Evolutionary conservation across 2,797 vertebrate genomes (phyloP).

Genomic region (Acipenser transmontanus): DNA sequence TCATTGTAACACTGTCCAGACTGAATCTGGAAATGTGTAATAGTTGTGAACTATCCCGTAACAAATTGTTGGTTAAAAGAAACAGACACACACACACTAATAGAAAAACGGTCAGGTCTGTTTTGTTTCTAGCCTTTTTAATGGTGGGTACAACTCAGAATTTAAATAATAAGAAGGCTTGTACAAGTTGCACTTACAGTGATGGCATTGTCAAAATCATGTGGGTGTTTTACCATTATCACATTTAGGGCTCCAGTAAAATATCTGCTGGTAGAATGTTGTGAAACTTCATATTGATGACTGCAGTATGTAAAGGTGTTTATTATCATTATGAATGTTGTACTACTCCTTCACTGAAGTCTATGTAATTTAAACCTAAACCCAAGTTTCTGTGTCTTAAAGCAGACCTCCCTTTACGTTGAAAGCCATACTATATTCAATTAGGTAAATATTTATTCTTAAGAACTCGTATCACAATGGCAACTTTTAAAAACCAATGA

Average conservation of each 20-base stretch:
- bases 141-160: conserved; percentile 37
- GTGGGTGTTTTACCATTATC: neutral
- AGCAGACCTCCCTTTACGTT: conserved; percentile 52
- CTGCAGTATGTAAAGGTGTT: too few relatives aligned
- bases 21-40: conserved; percentile 38
- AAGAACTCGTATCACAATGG: too few relatives aligned
- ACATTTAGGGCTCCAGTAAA: neutral
- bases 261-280: too few relatives aligned
- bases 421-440: conserved; percentile 14
- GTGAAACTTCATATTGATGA: too few relatives aligned
- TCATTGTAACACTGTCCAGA: conserved; percentile 45
- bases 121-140: conserved; percentile 21
- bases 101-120: conserved; percentile 5
- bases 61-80: conserved; percentile 19
- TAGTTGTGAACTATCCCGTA: conserved; percentile 36
- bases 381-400: conserved; percentile 30
- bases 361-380: conserved; percentile 17
- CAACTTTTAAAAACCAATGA: too few relatives aligned
- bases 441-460: too few relatives aligned
- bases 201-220: neutral
- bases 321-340: too few relatives aligned
- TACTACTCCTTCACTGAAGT: conserved; percentile 5
- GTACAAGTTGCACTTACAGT: neutral
- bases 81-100: conserved; percentile 8
- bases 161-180: conserved; percentile 17